Conservation (phyloP, 2,888 invertebrate species). For the Cantharis rufa region DNA sequence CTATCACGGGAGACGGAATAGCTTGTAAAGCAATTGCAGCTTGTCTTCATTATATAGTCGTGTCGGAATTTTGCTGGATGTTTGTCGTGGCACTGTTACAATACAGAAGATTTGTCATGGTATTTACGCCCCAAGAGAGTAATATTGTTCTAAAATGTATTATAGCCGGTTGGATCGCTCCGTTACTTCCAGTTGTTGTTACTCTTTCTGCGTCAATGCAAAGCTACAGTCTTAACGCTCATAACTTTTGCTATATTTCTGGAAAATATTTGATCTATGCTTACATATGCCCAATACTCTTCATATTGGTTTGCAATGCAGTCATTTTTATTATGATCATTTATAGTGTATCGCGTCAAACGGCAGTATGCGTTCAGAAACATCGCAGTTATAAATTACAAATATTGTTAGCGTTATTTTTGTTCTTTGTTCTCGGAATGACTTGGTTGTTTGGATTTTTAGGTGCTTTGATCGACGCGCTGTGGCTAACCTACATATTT, state of each 20-base stretch:
- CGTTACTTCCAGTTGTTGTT: constrained; percentile 57
- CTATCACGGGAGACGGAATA: constrained; percentile 50
- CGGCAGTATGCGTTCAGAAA: constrained; percentile 57
- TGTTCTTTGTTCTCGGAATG: constrained; percentile 62
- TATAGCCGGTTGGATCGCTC: constrained; percentile 64
- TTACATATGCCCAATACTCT: constrained; percentile 58
- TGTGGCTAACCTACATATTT: constrained; percentile 55
- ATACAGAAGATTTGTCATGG: constrained; percentile 65
- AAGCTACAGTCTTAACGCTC: constrained; percentile 44
- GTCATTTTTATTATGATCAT: constrained; percentile 61
- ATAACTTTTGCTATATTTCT: constrained; percentile 58
- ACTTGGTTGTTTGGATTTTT: constrained; percentile 63
- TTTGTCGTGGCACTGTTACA: constrained; percentile 66
- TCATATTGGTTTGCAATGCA: constrained; percentile 60
- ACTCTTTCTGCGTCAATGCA: not conserved
- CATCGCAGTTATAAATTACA: constrained; percentile 59
- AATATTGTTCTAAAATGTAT: constrained; percentile 63
- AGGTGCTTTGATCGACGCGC: constrained; percentile 45
- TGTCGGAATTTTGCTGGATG: constrained; percentile 73
- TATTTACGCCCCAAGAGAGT: constrained; percentile 62
- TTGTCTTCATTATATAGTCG: constrained; percentile 63
- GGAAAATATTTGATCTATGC: constrained; percentile 58
- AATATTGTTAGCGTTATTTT: constrained; percentile 59
- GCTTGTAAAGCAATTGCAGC: constrained; percentile 62
- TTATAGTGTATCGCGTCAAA: constrained; percentile 54